These are phyloP conservation scores for Coendou prehensilis DNA, from an alignment of 2,797 vertebrate genomes.

Conservation along the genomic window DNA sequence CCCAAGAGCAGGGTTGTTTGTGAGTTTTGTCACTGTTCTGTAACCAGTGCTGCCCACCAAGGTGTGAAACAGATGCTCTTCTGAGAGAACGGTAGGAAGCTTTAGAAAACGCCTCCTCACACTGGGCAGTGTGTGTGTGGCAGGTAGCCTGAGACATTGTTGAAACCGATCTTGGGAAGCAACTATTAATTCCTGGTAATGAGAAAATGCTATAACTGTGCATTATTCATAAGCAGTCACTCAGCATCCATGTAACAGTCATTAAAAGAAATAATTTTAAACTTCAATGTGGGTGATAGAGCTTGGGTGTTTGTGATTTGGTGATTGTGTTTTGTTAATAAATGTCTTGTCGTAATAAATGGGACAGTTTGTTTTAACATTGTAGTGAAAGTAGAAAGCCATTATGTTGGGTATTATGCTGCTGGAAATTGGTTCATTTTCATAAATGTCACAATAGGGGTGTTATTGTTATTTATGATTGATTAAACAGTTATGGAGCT, in stretches of 20 bases:
- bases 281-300: constrained; percentile 62
- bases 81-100: neutral
- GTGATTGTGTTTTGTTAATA: constrained; percentile 54
- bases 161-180: neutral
- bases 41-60: too few relatives aligned
- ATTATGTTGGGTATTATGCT: neutral
- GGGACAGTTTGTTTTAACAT: neutral
- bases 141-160: neutral
- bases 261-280: constrained; percentile 77
- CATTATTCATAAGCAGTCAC: constrained; percentile 70
- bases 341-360: constrained; percentile 67
- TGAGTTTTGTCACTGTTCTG: neutral
- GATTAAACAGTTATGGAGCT: neutral
- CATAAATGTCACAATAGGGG: neutral
- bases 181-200: constrained; percentile 42
- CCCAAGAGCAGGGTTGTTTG: neutral
- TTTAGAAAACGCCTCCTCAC: neutral
- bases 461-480: neutral
- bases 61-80: neutral
- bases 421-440: constrained; percentile 9
- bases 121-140: neutral
- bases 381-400: neutral
- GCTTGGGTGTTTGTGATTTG: constrained; percentile 49
- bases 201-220: constrained; percentile 20
- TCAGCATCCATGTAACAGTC: constrained; percentile 45